Evolutionary conservation across 2,113 vertebrate genomes (phyloP).

Genomic region (Oryzias woworae): DNA sequence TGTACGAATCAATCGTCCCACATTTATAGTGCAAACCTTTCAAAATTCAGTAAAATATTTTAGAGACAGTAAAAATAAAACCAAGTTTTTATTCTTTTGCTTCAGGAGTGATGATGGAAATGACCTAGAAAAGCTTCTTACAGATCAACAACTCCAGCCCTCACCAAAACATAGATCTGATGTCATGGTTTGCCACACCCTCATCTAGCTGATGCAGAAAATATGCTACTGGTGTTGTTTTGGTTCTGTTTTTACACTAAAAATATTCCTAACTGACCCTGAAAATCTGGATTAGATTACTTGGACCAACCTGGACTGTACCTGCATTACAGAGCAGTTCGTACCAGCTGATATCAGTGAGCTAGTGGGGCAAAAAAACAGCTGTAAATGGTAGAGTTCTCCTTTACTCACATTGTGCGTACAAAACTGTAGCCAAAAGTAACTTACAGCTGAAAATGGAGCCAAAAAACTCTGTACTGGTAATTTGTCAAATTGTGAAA

Average conservation of each 20-base stretch:
- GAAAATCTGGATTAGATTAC: neutral
- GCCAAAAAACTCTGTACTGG: too few species aligned
- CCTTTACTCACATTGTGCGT: too few species aligned
- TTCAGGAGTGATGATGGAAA: too few species aligned
- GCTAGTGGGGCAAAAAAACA: conserved; percentile 6
- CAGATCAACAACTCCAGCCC: neutral
- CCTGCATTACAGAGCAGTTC: conserved; percentile 25
- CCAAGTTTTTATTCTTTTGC: too few species aligned
- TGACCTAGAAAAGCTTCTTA: neutral
- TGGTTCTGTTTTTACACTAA: conserved; percentile 11
- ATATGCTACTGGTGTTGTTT: conserved; percentile 6
- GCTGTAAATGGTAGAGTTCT: neutral
- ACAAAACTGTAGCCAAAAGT: too few species aligned
- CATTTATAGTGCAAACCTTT: too few species aligned
- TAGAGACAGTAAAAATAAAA: too few species aligned
- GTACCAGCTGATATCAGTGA: conserved; percentile 25
- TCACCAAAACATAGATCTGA: neutral
- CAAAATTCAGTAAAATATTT: too few species aligned
- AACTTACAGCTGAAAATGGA: too few species aligned
- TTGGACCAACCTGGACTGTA: conserved; percentile 6
- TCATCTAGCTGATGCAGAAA: conserved; percentile 10
- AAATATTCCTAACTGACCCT: conserved; percentile 28
- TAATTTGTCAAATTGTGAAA: neutral
- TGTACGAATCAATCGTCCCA: too few species aligned
- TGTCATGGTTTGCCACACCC: neutral